Evolutionary conservation across 2,113 vertebrate genomes (phyloP).

Genomic region (Otocyon megalotis): DNA sequence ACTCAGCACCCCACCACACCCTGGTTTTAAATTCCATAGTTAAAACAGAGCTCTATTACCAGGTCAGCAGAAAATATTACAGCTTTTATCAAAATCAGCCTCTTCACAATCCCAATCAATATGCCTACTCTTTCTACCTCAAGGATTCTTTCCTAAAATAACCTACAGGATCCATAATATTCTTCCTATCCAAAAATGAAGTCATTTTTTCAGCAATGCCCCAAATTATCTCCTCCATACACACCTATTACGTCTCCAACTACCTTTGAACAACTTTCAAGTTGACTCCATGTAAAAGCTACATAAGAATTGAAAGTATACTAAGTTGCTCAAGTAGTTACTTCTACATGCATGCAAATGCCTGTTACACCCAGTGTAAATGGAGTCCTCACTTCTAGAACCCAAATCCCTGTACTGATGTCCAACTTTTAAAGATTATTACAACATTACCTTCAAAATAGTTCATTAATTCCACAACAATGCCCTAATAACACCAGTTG

Average conservation of each 20-base stretch:
- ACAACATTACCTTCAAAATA: not conserved
- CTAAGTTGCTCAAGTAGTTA: not conserved
- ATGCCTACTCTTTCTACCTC: not conserved
- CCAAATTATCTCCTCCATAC: not conserved
- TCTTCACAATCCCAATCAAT: not conserved
- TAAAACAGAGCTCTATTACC: not conserved
- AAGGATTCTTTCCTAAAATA: not conserved
- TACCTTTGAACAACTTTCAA: slow-evolving; percentile 27
- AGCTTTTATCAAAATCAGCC: not conserved
- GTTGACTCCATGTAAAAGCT: not conserved
- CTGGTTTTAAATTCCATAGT: not conserved
- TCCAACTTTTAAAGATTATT: not conserved
- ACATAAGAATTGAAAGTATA: not conserved
- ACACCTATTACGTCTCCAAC: not conserved
- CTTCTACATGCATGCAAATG: not conserved
- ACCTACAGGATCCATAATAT: not conserved
- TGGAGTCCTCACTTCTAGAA: not conserved
- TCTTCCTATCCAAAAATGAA: not conserved
- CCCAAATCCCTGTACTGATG: not conserved
- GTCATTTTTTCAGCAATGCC: not conserved
- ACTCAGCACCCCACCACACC: not conserved
- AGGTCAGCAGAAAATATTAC: not conserved
- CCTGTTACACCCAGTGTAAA: not conserved
- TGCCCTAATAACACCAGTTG: not conserved
- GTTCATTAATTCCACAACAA: not conserved